These are phyloP conservation scores for Elmis aenea DNA, from an alignment of 2,888 invertebrate genomes.

Conservation along the genomic window DNA sequence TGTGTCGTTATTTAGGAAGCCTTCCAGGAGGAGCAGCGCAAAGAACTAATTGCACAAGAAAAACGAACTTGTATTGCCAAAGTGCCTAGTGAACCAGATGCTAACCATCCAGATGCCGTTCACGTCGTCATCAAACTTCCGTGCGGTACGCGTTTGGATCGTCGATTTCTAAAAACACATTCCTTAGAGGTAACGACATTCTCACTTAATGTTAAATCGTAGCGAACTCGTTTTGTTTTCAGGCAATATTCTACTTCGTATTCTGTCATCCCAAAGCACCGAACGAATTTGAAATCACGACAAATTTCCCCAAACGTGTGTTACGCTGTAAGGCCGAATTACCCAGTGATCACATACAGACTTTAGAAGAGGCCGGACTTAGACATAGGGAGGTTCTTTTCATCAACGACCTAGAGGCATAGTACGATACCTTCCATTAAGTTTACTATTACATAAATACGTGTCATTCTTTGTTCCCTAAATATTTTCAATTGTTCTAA, in stretches of 20 bases:
- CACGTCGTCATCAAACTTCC: conserved; percentile 89
- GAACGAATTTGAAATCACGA: conserved; percentile 89
- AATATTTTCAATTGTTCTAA: too few species aligned
- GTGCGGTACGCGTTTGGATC: conserved; percentile 78
- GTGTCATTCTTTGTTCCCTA: too few species aligned
- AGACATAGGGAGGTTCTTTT: conserved; percentile 88
- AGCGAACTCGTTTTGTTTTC: conserved; percentile 36
- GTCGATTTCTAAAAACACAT: conserved; percentile 76
- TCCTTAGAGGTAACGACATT: conserved; percentile 68
- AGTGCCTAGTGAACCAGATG: conserved; percentile 72
- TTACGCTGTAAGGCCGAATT: conserved; percentile 58
- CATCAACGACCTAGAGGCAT: conserved; percentile 88
- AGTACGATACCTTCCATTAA: too few species aligned
- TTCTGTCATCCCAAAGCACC: conserved; percentile 94
- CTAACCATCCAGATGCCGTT: conserved; percentile 64
- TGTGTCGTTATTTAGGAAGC: conserved; percentile 33
- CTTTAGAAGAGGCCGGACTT: conserved; percentile 74
- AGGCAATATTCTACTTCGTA: conserved; percentile 93
- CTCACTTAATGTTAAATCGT: conserved; percentile 3
- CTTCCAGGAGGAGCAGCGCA: conserved; percentile 47
- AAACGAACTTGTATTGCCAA: conserved; percentile 61
- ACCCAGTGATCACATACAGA: conserved; percentile 49
- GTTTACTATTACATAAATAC: too few species aligned
- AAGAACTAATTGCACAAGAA: conserved; percentile 56
- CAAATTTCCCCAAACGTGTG: conserved; percentile 88